Conservation (phyloP, 2,888 invertebrate species). For the Aplocera efformata region DNA sequence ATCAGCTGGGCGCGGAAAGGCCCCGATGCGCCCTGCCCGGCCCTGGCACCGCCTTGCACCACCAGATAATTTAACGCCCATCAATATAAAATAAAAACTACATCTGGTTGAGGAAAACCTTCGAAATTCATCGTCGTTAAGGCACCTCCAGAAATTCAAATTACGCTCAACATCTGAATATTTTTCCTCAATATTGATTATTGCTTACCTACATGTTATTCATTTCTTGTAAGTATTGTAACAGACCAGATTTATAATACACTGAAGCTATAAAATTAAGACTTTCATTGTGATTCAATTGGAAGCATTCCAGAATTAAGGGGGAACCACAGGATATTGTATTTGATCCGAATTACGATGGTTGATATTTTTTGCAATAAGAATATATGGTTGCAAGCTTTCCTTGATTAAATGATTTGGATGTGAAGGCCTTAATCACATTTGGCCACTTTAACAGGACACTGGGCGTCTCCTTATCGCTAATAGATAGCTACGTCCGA, state of each 20-base stretch:
- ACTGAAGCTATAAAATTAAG: constrained; percentile 9
- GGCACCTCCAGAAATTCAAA: constrained; percentile 7
- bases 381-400: constrained; percentile 2
- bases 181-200: background rate
- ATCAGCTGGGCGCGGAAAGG: constrained; percentile 59
- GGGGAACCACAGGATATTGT: constrained; percentile 22
- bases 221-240: no score
- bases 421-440: background rate
- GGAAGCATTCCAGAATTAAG: constrained; percentile 23
- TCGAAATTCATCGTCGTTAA: constrained; percentile 6
- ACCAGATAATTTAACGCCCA: constrained; percentile 59
- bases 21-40: constrained; percentile 43
- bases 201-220: no score
- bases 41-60: constrained; percentile 66
- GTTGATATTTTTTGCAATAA: background rate
- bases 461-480: constrained; percentile 51
- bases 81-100: constrained; percentile 27
- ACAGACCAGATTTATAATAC: constrained; percentile 6
- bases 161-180: background rate
- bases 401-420: background rate
- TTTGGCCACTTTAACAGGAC: constrained; percentile 33
- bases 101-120: constrained; percentile 20
- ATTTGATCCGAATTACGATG: constrained; percentile 20
- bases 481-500: constrained; percentile 64
- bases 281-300: constrained; percentile 19